Base-by-base conservation (phyloP, 2,888 invertebrate species). In the Microlaimidae sp. region DNA sequence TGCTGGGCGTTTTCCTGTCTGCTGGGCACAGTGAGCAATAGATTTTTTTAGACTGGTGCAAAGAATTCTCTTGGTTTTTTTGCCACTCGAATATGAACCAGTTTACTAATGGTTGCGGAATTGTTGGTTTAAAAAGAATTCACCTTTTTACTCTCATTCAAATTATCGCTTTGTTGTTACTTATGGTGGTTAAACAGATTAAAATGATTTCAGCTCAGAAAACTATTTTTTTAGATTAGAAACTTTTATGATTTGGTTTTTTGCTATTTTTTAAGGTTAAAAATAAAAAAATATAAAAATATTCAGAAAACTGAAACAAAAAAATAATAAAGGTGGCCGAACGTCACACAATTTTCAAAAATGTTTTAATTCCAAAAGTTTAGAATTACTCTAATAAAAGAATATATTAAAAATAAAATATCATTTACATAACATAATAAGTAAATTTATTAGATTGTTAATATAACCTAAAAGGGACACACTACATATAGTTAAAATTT, bases 1-100 rank as follows among this genome's bases (percentile, higher is more conserved):
- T 74, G 56, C 73, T 74, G 61, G 74, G 74, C 17, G 70, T 75
- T 25, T 74, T 74, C 61, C 69, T 75, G 32, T 75, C 74, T 58
- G 70, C n/a, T 75, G 62, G 74, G 74, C 21, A 66, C 74, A 27
- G 70, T 74, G 2, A n/a, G 69, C 73, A 2, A 64, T 74, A 53
- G 65, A 66, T 25, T 64, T 63, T 2, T 62, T 62, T 48, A 65
- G 66, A 57, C 66, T 66, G 47, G 60, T 64, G 4, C 66, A 66
- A 53, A 57, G 66, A 21, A 51, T 69, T 26, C 49, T 58, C 5
- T 56, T 68, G 2, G 54, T 71, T 2, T 63, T 70, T 55, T 70
- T 68, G 67, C 66, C 70, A 3, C 51, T 55, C 24, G 65, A 66
- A 54, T 58, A 67, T 53, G 63, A 65, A 51, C 68, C 69, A 1